phyloP scores from a whole-genome alignment of 2,113 vertebrate genomes.

The Dasyornis broadbenti region DNA sequence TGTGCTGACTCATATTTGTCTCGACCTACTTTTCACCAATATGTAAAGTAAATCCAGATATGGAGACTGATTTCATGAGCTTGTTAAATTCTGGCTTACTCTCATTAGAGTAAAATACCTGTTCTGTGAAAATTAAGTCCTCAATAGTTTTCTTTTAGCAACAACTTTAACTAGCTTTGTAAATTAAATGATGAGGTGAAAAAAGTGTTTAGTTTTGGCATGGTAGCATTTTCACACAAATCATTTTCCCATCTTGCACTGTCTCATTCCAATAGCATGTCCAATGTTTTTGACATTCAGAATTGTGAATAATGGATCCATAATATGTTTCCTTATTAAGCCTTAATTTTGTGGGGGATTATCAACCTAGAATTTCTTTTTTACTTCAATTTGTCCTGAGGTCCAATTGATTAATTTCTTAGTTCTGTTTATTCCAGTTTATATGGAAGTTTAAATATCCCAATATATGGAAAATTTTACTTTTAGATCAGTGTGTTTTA shows the following conservation, averaged over 20 bases:
- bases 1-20: constrained; percentile 40
- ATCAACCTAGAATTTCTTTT: neutral
- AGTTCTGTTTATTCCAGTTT: neutral
- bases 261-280: neutral
- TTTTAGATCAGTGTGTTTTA: neutral
- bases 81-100: neutral
- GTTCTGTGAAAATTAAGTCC: neutral
- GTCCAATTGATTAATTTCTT: neutral
- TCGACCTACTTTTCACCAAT: constrained; percentile 26
- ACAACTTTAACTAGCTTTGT: neutral
- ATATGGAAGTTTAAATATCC: neutral
- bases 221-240: neutral
- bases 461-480: neutral
- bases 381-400: neutral
- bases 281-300: neutral
- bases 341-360: neutral
- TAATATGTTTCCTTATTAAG: neutral
- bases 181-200: neutral
- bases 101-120: neutral
- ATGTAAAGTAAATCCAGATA: constrained; percentile 28
- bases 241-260: neutral
- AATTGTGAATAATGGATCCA: neutral
- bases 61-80: neutral
- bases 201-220: neutral
- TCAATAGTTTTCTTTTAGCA: neutral